phyloP scores from a whole-genome alignment of 2,888 invertebrate species.

The Cosmorhoe ocellata region DNA sequence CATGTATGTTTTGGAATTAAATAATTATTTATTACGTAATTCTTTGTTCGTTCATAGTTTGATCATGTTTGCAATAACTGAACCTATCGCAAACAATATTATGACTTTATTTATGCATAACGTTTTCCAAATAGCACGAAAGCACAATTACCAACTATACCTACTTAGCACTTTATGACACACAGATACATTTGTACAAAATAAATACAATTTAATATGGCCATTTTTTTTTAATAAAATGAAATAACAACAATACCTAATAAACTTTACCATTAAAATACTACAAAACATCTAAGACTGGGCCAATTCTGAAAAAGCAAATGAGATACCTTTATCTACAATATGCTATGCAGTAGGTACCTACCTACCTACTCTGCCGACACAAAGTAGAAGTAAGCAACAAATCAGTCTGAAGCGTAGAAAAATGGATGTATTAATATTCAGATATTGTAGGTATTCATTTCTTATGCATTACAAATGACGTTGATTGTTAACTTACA shows the following conservation, averaged over 20 bases:
- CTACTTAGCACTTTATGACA: constrained; percentile 40
- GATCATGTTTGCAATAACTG: constrained; percentile 39
- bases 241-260: constrained; percentile 35
- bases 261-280: constrained; percentile 25
- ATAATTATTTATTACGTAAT: constrained; percentile 66
- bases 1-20: constrained; percentile 37
- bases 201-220: constrained; percentile 40
- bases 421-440: too few relatives aligned
- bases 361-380: constrained; percentile 14
- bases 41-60: constrained; percentile 59
- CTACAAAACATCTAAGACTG: constrained; percentile 23
- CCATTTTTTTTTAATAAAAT: constrained; percentile 33
- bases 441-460: too few relatives aligned
- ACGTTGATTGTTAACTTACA: too few relatives aligned
- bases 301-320: constrained; percentile 31
- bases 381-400: constrained; percentile 20
- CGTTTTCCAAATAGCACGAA: constrained; percentile 34
- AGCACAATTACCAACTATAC: constrained; percentile 38
- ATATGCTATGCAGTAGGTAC: too few relatives aligned
- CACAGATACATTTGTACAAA: constrained; percentile 33
- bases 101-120: constrained; percentile 33
- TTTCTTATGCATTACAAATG: too few relatives aligned
- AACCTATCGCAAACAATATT: constrained; percentile 40
- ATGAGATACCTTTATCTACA: too few relatives aligned
- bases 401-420: constrained; percentile 27